phyloP scores from a whole-genome alignment of 2,113 vertebrate genomes.

The Narcine bancroftii region DNA sequence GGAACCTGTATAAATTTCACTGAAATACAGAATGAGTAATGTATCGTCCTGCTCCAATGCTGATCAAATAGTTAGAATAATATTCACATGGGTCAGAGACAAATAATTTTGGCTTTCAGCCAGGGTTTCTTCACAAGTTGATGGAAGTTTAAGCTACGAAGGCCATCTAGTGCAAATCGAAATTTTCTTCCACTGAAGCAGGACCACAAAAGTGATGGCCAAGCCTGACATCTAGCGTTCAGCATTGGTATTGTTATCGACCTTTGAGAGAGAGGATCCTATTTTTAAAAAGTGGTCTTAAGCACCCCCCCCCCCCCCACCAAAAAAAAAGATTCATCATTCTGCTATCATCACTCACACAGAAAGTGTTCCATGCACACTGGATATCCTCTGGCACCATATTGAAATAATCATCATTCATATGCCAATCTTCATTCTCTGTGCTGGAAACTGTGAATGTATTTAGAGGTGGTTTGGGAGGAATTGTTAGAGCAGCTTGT shows the following conservation, averaged over 20 bases:
- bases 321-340: too few relatives aligned
- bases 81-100: not conserved
- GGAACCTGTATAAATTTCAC: not conserved
- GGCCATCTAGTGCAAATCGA: not conserved
- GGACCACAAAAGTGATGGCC: not conserved
- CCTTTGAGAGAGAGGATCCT: not conserved
- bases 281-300: not conserved
- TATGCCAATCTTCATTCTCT: not conserved
- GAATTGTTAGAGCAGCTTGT: too few relatives aligned
- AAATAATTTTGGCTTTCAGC: not conserved
- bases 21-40: slow-evolving; percentile 11
- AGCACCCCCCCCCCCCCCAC: not conserved
- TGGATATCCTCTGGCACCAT: not conserved
- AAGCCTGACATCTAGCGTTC: slow-evolving; percentile 14
- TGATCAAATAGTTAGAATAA: too few relatives aligned
- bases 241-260: not conserved
- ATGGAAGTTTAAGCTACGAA: not conserved
- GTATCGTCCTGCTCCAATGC: not conserved
- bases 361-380: not conserved
- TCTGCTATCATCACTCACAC: not conserved
- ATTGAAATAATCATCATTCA: not conserved
- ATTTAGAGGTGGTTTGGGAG: too few relatives aligned
- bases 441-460: too few relatives aligned
- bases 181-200: not conserved
- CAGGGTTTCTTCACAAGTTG: not conserved